phyloP scores from a whole-genome alignment of 92 coral and sea anemone species.

The Porites rus region DNA sequence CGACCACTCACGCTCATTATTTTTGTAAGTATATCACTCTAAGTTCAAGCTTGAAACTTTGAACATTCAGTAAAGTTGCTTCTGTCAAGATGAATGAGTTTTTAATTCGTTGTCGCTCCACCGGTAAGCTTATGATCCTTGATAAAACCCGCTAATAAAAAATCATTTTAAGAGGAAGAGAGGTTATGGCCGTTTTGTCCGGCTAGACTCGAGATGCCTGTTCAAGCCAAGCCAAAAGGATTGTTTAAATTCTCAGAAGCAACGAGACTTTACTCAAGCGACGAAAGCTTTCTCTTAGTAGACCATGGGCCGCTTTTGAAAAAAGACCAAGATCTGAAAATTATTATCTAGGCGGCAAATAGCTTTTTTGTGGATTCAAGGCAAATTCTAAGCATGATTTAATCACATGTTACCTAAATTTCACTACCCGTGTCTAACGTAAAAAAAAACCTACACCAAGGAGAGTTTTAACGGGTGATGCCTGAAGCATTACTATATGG shows the following conservation, averaged over 20 bases:
- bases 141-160: conserved; percentile 22
- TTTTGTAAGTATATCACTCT: too few relatives aligned
- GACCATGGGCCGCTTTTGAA: background rate
- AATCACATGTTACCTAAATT: too few relatives aligned
- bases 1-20: too few relatives aligned
- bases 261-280: background rate
- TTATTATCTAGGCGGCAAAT: too few relatives aligned
- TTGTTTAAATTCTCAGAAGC: background rate
- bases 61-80: conserved; percentile 5
- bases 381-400: too few relatives aligned
- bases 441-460: background rate
- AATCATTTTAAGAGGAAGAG: background rate
- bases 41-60: background rate
- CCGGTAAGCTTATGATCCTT: background rate
- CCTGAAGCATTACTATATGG: background rate
- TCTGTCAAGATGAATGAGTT: conserved; percentile 5
- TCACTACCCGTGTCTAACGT: too few relatives aligned
- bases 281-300: too few relatives aligned
- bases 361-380: too few relatives aligned
- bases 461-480: background rate
- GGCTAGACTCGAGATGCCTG: background rate
- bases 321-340: background rate
- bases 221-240: too few relatives aligned
- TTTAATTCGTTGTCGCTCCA: background rate
- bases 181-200: background rate